Evolutionary conservation across 2,888 invertebrate genomes (phyloP).

Genomic region (Microplitis manilae): DNA sequence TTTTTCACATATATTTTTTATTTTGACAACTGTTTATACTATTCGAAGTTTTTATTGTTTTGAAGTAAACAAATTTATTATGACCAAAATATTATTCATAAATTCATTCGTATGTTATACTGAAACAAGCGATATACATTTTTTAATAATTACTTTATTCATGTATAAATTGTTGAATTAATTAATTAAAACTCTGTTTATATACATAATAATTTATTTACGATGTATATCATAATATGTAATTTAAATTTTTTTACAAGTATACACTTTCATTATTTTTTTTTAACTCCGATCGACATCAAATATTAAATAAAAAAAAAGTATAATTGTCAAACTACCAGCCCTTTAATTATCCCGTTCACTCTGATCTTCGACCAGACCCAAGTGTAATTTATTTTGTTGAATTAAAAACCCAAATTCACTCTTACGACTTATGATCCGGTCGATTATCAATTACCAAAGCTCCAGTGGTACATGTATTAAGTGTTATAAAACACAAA

Average conservation of each 20-base stretch:
- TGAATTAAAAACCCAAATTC: slow-evolving; percentile 26
- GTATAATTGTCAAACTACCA: slow-evolving; percentile 2
- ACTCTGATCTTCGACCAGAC: background rate
- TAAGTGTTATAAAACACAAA: background rate
- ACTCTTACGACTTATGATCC: background rate
- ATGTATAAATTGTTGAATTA: background rate
- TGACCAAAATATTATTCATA: too few relatives aligned
- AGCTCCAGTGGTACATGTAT: background rate
- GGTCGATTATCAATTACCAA: slow-evolving; percentile 36
- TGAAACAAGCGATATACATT: too few relatives aligned
- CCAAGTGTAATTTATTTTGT: slow-evolving; percentile 32
- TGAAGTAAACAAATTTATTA: background rate
- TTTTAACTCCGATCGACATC: background rate
- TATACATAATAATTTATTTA: background rate
- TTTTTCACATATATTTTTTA: background rate
- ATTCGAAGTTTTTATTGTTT: background rate
- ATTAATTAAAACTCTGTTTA: background rate
- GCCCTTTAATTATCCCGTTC: slow-evolving; percentile 10
- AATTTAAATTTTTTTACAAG: background rate
- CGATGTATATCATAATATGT: background rate
- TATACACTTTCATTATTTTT: background rate
- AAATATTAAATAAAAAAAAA: slow-evolving; percentile 4
- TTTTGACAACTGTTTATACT: background rate
- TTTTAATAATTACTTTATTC: too few relatives aligned
- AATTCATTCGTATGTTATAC: too few relatives aligned